Evolutionary conservation across 2,797 vertebrate genomes (phyloP), one percentile per base, ranked within the genome.

Genomic region (Crocodylus rhombifer): DNA sequence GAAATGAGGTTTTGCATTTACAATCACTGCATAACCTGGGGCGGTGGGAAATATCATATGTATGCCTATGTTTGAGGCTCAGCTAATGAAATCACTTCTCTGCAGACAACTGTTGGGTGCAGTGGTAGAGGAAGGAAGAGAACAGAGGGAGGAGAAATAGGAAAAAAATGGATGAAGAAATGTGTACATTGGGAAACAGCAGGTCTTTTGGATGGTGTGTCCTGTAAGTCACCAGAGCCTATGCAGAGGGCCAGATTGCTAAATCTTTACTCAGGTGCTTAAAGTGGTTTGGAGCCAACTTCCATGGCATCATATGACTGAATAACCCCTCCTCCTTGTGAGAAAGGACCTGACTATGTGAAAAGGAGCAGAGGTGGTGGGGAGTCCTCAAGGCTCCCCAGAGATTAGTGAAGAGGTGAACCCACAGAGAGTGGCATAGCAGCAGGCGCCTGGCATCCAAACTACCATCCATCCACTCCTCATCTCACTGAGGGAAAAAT

Each of bases 131-230:
- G 74, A 92, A 89, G 4, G 9, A 86, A 90, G 89, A 28, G 6
- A 87, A 76, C 75, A 58, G 82, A 76, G 75, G 56, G 5, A 6
- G 92, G 71, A 80, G 91, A 96, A 89, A 85, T 93, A 95, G 94
- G 89, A 91, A 93, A 92, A 91, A 84, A 91, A 89, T 0, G 79
- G n/a, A 77, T 62, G 91, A 91, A 91, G 60, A 77, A 90, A 96
- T 91, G 21, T 89, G 85, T 92, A 92, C 91, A 91, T 89, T 79
- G 17, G 91, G 92, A 83, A 91, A 85, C n/a, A 88, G 94, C 88
- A 86, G 86, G 75, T 82, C 90, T 64, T 87, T 82, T 86, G 91
- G 14, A 64, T 12, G 42, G 30, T 88, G 86, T 87, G 90, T 87
- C 87, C 76, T 61, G 61, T 69, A 82, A 86, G 94, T 95, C 89